Conservation (phyloP, 2,113 vertebrate species). For the Eolophus roseicapilla region DNA sequence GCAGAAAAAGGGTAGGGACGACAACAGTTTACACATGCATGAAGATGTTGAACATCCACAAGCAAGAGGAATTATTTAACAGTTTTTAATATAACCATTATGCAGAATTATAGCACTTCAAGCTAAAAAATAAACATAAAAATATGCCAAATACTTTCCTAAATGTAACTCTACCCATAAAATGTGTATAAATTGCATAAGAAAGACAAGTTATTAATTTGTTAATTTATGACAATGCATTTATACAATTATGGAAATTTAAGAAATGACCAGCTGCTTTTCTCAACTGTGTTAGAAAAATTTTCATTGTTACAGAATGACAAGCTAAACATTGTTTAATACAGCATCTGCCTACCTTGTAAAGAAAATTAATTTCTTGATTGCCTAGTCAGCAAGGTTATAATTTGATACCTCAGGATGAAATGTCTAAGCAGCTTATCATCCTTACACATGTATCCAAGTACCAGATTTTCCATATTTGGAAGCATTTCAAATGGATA, state of each 20-base stretch:
- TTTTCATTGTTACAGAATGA: not conserved
- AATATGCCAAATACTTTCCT: not conserved
- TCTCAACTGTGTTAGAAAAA: not conserved
- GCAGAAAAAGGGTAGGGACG: not conserved
- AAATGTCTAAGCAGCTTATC: conserved; percentile 24
- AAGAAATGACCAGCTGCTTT: conserved; percentile 26
- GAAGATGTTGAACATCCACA: not conserved
- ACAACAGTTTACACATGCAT: not conserved
- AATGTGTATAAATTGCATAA: conserved; percentile 15
- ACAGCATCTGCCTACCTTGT: not conserved
- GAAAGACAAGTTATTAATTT: conserved; percentile 32
- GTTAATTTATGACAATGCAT: not conserved
- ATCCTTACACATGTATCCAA: not conserved
- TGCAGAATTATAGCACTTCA: conserved; percentile 26
- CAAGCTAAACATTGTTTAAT: not conserved
- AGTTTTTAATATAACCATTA: conserved; percentile 39
- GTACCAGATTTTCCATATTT: not conserved
- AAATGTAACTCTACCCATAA: conserved; percentile 26
- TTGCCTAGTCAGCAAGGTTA: not conserved
- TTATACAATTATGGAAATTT: not conserved
- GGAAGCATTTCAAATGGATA: conserved; percentile 17
- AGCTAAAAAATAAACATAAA: conserved; percentile 8
- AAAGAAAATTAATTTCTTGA: not conserved
- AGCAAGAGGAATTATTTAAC: not conserved
- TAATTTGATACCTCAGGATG: not conserved